Evolutionary conservation across 2,888 invertebrate genomes (phyloP).

Genomic region (Iphiclides podalirius): DNA sequence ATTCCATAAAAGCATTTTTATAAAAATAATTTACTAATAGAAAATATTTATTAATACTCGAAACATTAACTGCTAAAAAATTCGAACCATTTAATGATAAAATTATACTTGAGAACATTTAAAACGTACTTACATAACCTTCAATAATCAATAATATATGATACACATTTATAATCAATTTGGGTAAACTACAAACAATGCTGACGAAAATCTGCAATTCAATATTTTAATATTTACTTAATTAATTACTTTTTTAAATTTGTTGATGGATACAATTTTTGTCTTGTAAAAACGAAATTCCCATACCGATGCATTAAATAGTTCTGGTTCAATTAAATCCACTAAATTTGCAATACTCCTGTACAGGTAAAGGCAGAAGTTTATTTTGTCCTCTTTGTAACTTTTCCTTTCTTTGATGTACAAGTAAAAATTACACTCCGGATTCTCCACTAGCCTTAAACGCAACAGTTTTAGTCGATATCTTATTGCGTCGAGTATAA

Average conservation of each 20-base stretch:
- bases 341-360: constrained; percentile 53
- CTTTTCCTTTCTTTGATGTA: constrained; percentile 53
- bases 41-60: too few relatives aligned
- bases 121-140: constrained; percentile 46
- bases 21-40: too few relatives aligned
- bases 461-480: constrained; percentile 54
- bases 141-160: constrained; percentile 55
- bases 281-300: background rate
- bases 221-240: too few relatives aligned
- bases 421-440: constrained; percentile 49
- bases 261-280: too few relatives aligned
- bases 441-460: constrained; percentile 49
- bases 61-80: too few relatives aligned
- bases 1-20: too few relatives aligned
- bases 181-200: constrained; percentile 58
- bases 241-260: background rate
- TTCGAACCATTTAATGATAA: too few relatives aligned
- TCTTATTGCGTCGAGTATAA: constrained; percentile 53
- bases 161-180: constrained; percentile 56
- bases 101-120: too few relatives aligned
- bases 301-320: constrained; percentile 57
- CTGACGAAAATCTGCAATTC: constrained; percentile 60
- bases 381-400: constrained; percentile 51
- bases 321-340: constrained; percentile 54
- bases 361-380: constrained; percentile 51